phyloP scores from a whole-genome alignment of 2,797 vertebrate species.

The Cephalopachus bancanus region DNA sequence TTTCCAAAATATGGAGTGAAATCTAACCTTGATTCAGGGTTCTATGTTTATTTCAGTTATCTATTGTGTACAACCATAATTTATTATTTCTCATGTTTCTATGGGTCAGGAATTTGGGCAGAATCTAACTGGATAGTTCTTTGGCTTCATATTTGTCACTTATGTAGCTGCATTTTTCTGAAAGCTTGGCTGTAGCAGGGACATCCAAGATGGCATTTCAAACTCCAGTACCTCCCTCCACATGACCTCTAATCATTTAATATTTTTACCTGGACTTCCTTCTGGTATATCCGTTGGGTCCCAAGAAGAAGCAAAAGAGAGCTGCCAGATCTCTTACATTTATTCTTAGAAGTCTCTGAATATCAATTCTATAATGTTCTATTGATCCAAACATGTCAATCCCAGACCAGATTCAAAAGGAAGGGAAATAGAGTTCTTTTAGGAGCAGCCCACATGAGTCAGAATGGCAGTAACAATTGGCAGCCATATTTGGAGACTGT shows the following conservation, averaged over 20 bases:
- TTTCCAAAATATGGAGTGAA: neutral
- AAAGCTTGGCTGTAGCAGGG: neutral
- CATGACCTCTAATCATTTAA: neutral
- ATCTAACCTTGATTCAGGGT: neutral
- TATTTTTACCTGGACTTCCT: neutral
- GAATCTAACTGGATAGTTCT: neutral
- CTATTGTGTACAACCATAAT: neutral
- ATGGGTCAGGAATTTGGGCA: neutral
- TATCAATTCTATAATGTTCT: neutral
- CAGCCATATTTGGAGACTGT: neutral
- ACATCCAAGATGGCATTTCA: neutral
- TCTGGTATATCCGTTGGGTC: neutral
- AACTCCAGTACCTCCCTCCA: neutral
- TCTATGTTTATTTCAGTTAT: neutral
- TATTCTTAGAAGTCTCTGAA: neutral
- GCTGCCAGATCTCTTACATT: neutral
- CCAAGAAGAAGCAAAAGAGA: neutral
- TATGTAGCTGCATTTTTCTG: neutral
- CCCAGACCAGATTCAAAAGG: neutral
- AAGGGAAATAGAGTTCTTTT: neutral
- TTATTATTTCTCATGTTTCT: slow-evolving; percentile 16
- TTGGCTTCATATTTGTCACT: neutral
- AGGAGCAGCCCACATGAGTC: neutral
- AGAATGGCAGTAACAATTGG: neutral
- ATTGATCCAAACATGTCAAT: neutral